Percentiles rank a stretch among this genome's conserved stretches.
phyloP scores from a whole-genome alignment of 2,797 vertebrate species.

The Buphagus erythrorhynchus region DNA sequence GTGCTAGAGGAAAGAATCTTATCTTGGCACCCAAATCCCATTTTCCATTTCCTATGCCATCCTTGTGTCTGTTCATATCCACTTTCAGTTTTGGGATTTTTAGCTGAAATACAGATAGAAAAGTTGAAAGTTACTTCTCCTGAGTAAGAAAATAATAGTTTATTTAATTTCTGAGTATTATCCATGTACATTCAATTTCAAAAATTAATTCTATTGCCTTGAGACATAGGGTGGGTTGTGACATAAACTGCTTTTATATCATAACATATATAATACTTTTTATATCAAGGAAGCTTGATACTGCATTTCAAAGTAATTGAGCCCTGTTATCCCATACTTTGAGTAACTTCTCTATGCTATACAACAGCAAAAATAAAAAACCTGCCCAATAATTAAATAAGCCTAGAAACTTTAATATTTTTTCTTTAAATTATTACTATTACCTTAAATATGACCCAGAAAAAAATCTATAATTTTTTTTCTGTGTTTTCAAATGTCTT shows the following conservation, averaged over 20 bases:
- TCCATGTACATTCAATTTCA: not conserved
- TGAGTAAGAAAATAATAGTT: not conserved
- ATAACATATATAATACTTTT: too few relatives aligned
- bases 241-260: not conserved
- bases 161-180: not conserved
- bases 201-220: not conserved
- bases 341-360: not conserved
- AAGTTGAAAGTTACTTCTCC: not conserved
- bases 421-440: not conserved
- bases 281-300: not conserved
- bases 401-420: not conserved
- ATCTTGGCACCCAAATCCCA: not conserved
- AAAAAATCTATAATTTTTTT: not conserved
- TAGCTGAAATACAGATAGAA: not conserved
- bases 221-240: not conserved
- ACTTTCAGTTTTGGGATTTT: not conserved
- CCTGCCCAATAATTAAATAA: not conserved
- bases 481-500: not conserved
- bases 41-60: not conserved
- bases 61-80: not conserved
- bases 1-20: not conserved
- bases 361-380: not conserved
- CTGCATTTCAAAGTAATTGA: not conserved
- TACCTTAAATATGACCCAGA: not conserved
- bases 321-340: not conserved